Evolutionary conservation across 2,113 vertebrate genomes (phyloP).

Genomic region (Oreotrochilus melanogaster): DNA sequence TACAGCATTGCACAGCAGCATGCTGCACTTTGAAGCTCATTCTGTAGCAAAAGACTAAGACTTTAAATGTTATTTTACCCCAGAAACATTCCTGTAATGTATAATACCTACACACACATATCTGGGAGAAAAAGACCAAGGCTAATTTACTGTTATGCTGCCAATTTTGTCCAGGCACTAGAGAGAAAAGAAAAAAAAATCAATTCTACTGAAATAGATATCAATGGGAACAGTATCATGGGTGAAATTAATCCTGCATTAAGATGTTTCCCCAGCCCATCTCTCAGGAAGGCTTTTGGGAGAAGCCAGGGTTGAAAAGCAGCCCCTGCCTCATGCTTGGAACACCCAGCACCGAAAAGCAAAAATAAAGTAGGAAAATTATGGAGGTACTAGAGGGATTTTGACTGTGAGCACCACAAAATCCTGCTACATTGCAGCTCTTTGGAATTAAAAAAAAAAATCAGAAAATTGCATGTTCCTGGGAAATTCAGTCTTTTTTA

Average conservation of each 20-base stretch:
- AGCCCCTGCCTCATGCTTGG: neutral
- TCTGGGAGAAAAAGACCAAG: neutral
- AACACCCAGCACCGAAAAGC: neutral
- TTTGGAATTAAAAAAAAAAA: neutral
- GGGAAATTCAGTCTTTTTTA: neutral
- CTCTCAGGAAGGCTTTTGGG: neutral
- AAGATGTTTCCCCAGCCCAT: neutral
- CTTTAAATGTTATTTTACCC: neutral
- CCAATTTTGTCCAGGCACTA: neutral
- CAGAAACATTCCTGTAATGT: neutral
- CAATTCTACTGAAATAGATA: neutral
- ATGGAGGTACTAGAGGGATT: neutral
- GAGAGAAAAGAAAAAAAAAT: neutral
- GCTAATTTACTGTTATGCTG: neutral
- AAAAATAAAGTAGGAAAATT: neutral
- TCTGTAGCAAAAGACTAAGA: neutral
- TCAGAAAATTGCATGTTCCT: neutral
- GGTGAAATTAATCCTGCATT: neutral
- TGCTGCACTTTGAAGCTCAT: neutral
- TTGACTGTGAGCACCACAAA: neutral
- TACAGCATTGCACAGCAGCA: neutral
- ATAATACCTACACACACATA: fast-evolving
- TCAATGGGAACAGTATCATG: neutral
- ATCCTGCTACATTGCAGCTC: fast-evolving
- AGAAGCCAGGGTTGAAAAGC: neutral